phyloP scores from a whole-genome alignment of 2,797 vertebrate genomes.

The Sebastolobus alascanus region DNA sequence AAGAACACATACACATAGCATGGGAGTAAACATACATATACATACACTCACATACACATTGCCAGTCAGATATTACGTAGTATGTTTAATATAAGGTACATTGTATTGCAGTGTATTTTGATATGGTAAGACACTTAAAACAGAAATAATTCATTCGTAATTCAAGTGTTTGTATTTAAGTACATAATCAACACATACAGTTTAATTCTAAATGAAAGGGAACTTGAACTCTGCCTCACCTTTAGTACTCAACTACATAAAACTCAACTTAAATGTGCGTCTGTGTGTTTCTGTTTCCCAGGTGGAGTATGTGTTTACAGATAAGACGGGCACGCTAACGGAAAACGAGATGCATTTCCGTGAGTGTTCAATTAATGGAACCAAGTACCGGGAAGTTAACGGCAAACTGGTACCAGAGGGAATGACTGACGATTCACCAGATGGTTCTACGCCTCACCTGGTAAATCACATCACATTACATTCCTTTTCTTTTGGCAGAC shows the following conservation, averaged over 20 bases:
- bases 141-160: not conserved
- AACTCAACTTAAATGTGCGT: not conserved
- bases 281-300: constrained; percentile 65
- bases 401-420: constrained; percentile 94
- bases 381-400: constrained; percentile 96
- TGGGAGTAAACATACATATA: not conserved
- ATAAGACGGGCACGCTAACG: constrained; percentile 97
- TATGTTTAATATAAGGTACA: not conserved
- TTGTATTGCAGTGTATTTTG: not conserved
- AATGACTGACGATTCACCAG: constrained; percentile 89
- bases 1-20: not conserved
- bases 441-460: constrained; percentile 83
- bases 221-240: not conserved
- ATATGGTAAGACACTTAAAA: not conserved
- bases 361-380: constrained; percentile 95
- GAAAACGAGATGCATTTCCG: constrained; percentile 99
- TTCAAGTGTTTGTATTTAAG: not conserved
- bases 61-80: not conserved
- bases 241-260: not conserved
- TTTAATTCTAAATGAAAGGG: not conserved
- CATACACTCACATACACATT: not conserved
- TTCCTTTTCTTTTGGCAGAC: not conserved
- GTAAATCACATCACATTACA: constrained; percentile 54
- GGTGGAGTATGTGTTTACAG: constrained; percentile 99
- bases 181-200: not conserved